These are phyloP conservation scores for Ips nitidus DNA, from an alignment of 1,140 invertebrate species.

Conservation along the genomic window DNA sequence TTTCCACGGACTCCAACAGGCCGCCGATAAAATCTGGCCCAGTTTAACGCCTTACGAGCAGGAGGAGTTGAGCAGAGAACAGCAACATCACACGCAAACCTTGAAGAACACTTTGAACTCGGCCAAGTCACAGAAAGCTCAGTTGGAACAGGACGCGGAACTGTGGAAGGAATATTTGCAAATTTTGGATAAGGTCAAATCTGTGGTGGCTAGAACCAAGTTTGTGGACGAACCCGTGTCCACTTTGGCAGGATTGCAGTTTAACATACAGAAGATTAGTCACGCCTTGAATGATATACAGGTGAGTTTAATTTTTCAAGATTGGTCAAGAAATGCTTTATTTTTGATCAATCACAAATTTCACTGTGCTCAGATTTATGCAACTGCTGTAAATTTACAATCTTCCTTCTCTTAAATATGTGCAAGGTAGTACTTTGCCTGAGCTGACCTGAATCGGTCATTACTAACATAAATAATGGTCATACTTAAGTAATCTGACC, in stretches of 20 bases:
- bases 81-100: constrained; percentile 74
- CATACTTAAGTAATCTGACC: too few relatives aligned
- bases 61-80: constrained; percentile 76
- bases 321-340: neutral
- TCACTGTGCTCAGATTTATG: neutral
- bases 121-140: constrained; percentile 73
- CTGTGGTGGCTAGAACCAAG: constrained; percentile 69
- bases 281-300: constrained; percentile 77
- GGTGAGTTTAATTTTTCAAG: constrained; percentile 57
- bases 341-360: too few relatives aligned
- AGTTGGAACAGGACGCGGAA: constrained; percentile 74
- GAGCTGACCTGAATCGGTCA: too few relatives aligned
- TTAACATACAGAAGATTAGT: constrained; percentile 77
- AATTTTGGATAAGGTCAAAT: constrained; percentile 72
- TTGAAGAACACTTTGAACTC: constrained; percentile 80
- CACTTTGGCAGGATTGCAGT: constrained; percentile 73
- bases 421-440: too few relatives aligned
- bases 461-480: too few relatives aligned
- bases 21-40: constrained; percentile 84
- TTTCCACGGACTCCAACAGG: constrained; percentile 77
- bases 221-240: constrained; percentile 75
- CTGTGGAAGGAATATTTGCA: constrained; percentile 80
- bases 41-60: constrained; percentile 77
- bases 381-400: neutral
- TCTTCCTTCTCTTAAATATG: neutral